Base-by-base conservation (phyloP, 2,113 vertebrate species). In the Corythoichthys haematopterus region DNA sequence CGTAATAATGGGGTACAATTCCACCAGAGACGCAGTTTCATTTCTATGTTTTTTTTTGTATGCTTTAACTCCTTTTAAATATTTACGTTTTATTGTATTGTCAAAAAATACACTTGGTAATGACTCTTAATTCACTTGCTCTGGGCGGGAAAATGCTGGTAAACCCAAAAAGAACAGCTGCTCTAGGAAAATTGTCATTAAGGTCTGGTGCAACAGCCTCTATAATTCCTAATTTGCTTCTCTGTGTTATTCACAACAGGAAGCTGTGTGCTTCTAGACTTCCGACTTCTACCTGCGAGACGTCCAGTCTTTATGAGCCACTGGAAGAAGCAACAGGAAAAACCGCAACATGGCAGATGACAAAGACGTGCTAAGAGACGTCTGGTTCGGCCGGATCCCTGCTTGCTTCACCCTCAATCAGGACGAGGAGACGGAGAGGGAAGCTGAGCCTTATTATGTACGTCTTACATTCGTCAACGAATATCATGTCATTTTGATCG, bases 321-420 rank as follows among this genome's bases (percentile, higher is more conserved):
- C 88, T 60, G 85, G 84, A 72, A 81, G 86, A 56, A 47, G 52
- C 70, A 74, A 28, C 47, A 37, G 1, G 15, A 62, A 5, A n/a
- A 63, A 66, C 91, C 91, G 87, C 91, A 96, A 88, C 88, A 99
- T 98, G 97, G 95, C 97, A 96, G 97, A 99, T 97, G 97, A 99
- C 93, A 99, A 98, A 94, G 97, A 99, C 78, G 95, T 99, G 8
- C 88, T 99, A 86, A 94, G 97, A 85, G 95, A 99, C 81, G 97
- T 99, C 43, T 99, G 97, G 97, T 98, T 95, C 75, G 97, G 97
- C 58, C 90, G 95, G 89, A 96, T 99, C 87, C 97, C 97, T 36
- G 94, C 96, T 61, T 97, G 96, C 81, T 99, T 99, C 84, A 96
- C 92, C 0, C 81, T 99, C 20, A 93, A 95, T 90, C 97, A 95